These are phyloP conservation scores for Serrognathus titanus DNA, from an alignment of 2,888 invertebrate species.

Conservation along the genomic window DNA sequence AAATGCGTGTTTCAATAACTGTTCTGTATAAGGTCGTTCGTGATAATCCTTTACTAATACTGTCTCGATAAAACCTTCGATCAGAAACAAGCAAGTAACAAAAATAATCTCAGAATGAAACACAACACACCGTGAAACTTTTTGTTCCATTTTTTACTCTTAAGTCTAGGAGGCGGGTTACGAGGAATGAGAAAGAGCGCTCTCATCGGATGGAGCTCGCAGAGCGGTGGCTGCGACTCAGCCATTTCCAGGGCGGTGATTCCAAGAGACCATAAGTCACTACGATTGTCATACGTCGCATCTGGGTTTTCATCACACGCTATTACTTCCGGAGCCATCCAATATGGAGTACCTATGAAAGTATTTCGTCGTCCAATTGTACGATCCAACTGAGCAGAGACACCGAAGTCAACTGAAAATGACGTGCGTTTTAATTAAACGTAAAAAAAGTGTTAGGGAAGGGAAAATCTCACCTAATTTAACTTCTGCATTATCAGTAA, in stretches of 20 bases:
- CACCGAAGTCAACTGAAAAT: slow-evolving; percentile 92
- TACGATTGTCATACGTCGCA: slow-evolving; percentile 98
- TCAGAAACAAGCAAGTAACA: background rate
- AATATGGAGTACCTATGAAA: slow-evolving; percentile 96
- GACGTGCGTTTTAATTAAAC: background rate
- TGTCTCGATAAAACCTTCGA: slow-evolving; percentile 91
- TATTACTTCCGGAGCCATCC: slow-evolving; percentile 99
- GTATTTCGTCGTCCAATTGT: slow-evolving; percentile 98
- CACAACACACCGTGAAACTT: slow-evolving; percentile 73
- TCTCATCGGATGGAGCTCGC: slow-evolving; percentile 99
- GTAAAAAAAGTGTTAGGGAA: background rate
- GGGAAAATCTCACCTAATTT: slow-evolving; percentile 72
- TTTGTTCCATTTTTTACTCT: slow-evolving; percentile 97
- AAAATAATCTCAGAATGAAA: background rate
- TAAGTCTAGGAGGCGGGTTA: slow-evolving; percentile 95
- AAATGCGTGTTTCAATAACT: slow-evolving; percentile 94
- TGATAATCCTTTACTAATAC: slow-evolving; percentile 97
- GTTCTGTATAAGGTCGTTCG: slow-evolving; percentile 97
- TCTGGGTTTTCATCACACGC: slow-evolving; percentile 99
- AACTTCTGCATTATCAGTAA: slow-evolving; percentile 99
- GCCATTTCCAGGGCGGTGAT: slow-evolving; percentile 99
- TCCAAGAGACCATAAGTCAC: slow-evolving; percentile 87
- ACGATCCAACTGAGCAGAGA: slow-evolving; percentile 97
- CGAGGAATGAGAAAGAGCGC: slow-evolving; percentile 97
- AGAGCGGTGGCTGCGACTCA: slow-evolving; percentile 97